Conservation (phyloP, 2,888 invertebrate genomes). For the Leptogaster cylindrica region DNA sequence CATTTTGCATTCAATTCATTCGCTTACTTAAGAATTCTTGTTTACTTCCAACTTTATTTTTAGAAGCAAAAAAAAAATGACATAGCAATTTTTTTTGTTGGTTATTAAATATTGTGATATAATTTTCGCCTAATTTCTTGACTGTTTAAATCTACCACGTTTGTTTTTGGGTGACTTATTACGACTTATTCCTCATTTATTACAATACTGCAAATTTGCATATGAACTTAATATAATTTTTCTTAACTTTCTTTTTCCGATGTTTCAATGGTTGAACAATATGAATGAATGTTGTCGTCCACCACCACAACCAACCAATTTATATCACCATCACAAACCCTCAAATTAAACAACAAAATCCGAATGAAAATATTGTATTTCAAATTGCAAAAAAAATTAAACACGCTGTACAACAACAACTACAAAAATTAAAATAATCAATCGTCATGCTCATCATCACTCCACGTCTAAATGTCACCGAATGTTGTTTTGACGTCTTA, state of each 20-base stretch:
- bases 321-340: constrained; percentile 35
- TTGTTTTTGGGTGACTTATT: constrained; percentile 9
- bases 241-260: constrained; percentile 33
- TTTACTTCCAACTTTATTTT: constrained; percentile 14
- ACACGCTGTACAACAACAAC: constrained; percentile 34
- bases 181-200: constrained; percentile 13
- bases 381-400: constrained; percentile 25
- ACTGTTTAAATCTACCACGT: not conserved
- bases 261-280: constrained; percentile 38
- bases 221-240: constrained; percentile 34
- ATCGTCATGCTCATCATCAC: constrained; percentile 24
- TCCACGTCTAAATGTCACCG: constrained; percentile 29
- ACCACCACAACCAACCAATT: constrained; percentile 28
- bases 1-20: not conserved
- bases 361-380: constrained; percentile 9
- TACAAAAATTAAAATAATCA: too few species aligned
- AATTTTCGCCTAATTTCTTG: not conserved
- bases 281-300: constrained; percentile 38
- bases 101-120: constrained; percentile 8
- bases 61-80: constrained; percentile 18
- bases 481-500: constrained; percentile 22
- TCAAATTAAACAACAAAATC: constrained; percentile 10
- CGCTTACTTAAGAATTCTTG: constrained; percentile 22
- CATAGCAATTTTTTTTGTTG: constrained; percentile 17
- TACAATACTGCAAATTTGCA: constrained; percentile 19